Evolutionary conservation across 2,888 invertebrate species (phyloP).

Genomic region (Scaptodrosophila latifasciaeformis): DNA sequence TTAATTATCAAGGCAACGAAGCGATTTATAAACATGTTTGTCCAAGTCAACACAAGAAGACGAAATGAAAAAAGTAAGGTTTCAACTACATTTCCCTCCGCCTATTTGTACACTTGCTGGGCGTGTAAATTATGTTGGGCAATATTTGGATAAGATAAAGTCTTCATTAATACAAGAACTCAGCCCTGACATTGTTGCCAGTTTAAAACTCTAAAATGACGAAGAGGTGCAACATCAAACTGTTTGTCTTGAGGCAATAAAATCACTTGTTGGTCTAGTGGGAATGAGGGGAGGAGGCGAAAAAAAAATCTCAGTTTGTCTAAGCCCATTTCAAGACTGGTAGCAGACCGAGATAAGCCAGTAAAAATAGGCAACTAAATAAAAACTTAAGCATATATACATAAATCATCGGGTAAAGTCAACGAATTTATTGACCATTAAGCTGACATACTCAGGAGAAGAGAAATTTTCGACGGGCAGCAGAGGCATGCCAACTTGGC

Average conservation of each 20-base stretch:
- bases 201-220: neutral
- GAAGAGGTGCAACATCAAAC: neutral
- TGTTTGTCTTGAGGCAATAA: constrained; percentile 21
- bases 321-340: too few relatives aligned
- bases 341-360: too few relatives aligned
- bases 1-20: constrained; percentile 19
- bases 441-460: too few relatives aligned
- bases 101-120: constrained; percentile 57
- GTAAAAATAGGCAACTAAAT: too few relatives aligned
- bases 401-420: too few relatives aligned
- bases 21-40: constrained; percentile 32
- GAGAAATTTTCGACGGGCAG: constrained; percentile 32
- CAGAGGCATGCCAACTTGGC: constrained; percentile 2
- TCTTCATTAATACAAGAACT: constrained; percentile 6
- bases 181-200: constrained; percentile 28
- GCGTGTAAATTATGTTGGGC: constrained; percentile 57
- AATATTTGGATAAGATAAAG: constrained; percentile 49
- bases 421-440: neutral
- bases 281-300: constrained; percentile 5
- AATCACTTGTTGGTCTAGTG: constrained; percentile 24
- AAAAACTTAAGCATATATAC: too few relatives aligned
- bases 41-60: constrained; percentile 20
- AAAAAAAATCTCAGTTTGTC: neutral
- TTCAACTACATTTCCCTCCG: too few relatives aligned
- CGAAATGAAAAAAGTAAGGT: constrained; percentile 59